Evolutionary conservation across 53 echinoderm and acorn worm species (phyloP).

Genomic region (Holothuria leucospilota): DNA sequence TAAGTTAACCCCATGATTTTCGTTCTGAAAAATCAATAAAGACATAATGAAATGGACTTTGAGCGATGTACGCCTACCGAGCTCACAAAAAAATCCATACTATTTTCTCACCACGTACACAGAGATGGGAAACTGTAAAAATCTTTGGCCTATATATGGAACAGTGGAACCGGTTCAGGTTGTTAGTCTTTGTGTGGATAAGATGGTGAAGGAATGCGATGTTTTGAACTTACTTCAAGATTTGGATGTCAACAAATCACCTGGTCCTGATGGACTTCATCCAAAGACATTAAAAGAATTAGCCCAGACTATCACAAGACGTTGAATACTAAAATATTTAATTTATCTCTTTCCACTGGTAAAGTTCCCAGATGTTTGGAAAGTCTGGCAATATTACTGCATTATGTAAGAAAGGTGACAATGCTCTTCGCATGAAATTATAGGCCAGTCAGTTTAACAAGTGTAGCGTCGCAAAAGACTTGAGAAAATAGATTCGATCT

Average conservation of each 20-base stretch:
- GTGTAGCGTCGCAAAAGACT: not conserved
- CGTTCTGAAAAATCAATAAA: too few relatives aligned
- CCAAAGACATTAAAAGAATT: not conserved
- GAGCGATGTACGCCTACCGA: too few relatives aligned
- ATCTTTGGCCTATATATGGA: too few relatives aligned
- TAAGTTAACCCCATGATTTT: too few relatives aligned
- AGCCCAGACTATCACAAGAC: not conserved
- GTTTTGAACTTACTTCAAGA: not conserved
- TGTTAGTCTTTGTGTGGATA: not conserved
- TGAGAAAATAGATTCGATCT: not conserved
- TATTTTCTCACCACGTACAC: too few relatives aligned
- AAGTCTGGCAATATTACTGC: not conserved
- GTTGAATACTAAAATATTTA: not conserved
- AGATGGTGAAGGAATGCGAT: not conserved
- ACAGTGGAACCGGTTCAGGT: not conserved
- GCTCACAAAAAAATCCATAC: too few relatives aligned
- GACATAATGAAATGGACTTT: too few relatives aligned
- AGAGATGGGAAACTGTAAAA: too few relatives aligned
- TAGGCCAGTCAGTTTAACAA: not conserved
- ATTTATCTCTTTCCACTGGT: not conserved
- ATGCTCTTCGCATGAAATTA: not conserved
- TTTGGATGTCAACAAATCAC: conserved; percentile 10
- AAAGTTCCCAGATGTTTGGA: not conserved
- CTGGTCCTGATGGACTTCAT: conserved; percentile 15
- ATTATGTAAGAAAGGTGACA: not conserved